Percentiles rank a stretch among this genome's conserved stretches.
Conservation (phyloP, 2,113 vertebrate genomes). For the Ophthalmolycus amberensis region DNA sequence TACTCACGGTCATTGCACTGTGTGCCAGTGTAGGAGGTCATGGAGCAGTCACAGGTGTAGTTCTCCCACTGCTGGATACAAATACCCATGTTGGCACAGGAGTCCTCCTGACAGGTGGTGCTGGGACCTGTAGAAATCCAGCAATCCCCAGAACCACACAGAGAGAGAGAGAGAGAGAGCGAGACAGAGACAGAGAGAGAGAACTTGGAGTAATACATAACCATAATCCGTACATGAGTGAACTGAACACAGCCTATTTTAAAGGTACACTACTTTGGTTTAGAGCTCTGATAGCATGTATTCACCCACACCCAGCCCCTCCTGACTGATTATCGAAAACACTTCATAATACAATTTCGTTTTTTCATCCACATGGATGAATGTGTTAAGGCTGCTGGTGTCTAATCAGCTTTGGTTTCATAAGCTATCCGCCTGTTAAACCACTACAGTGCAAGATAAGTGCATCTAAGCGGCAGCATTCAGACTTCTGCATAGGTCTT, state of each 20-base stretch:
- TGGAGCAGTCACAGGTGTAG: conserved; percentile 95
- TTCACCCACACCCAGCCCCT: background rate
- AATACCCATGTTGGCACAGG: conserved; percentile 95
- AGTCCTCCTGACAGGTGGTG: conserved; percentile 97
- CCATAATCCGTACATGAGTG: background rate
- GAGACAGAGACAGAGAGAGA: background rate
- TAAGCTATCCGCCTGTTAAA: too few species aligned
- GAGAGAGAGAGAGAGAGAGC: background rate
- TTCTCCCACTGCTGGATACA: conserved; percentile 99
- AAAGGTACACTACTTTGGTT: background rate
- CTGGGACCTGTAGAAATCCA: conserved; percentile 87
- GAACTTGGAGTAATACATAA: background rate
- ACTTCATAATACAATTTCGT: too few species aligned
- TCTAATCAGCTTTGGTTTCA: too few species aligned
- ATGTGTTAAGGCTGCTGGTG: too few species aligned
- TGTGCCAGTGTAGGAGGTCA: conserved; percentile 95
- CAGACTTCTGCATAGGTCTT: background rate
- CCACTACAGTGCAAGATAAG: too few species aligned
- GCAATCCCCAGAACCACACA: conserved; percentile 4
- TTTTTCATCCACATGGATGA: too few species aligned
- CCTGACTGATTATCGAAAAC: background rate
- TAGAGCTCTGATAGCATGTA: background rate
- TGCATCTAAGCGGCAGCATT: too few species aligned
- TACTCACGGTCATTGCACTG: conserved; percentile 98
- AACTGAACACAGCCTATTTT: background rate